A percentile compares a stretch with the other conserved stretches of the same genome.
Evolutionary conservation across 2,113 vertebrate genomes (phyloP).

Genomic region (Hippocampus zosterae): DNA sequence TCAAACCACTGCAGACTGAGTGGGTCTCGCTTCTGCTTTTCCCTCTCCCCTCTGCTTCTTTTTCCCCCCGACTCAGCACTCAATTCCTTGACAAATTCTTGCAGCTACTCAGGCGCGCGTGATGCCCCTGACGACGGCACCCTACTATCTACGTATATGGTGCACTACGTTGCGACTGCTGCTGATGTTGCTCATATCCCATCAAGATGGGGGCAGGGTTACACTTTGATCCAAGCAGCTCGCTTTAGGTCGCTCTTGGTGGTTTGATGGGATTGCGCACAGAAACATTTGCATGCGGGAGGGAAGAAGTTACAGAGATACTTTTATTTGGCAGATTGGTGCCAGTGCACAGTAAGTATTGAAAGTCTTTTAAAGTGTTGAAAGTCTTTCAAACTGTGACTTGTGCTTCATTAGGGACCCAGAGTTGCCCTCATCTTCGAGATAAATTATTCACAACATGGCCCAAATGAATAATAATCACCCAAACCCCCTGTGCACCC

Average conservation of each 20-base stretch:
- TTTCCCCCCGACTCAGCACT: slow-evolving; percentile 39
- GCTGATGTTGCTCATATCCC: slow-evolving; percentile 4
- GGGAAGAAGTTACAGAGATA: slow-evolving; percentile 9
- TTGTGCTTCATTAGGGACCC: slow-evolving; percentile 53
- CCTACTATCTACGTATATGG: slow-evolving; percentile 17
- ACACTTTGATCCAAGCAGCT: slow-evolving; percentile 16
- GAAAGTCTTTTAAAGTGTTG: slow-evolving; percentile 40
- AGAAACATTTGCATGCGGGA: slow-evolving; percentile 5
- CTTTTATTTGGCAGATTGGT: slow-evolving; percentile 31
- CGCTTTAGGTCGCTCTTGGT: slow-evolving; percentile 11
- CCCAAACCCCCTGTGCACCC: slow-evolving; percentile 32
- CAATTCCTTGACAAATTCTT: slow-evolving; percentile 5
- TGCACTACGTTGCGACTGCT: slow-evolving; percentile 3
- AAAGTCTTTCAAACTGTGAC: slow-evolving; percentile 49
- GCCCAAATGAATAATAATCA: slow-evolving; percentile 56
- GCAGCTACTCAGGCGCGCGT: slow-evolving; percentile 16
- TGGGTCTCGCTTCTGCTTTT: slow-evolving; percentile 47
- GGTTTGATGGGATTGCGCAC: background rate
- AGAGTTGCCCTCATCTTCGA: slow-evolving; percentile 30
- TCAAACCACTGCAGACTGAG: slow-evolving; percentile 66
- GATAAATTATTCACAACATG: slow-evolving; percentile 62
- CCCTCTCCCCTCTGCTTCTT: slow-evolving; percentile 48
- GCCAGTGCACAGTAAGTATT: slow-evolving; percentile 9
- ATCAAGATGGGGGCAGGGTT: background rate
- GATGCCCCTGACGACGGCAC: slow-evolving; percentile 19